Evolutionary conservation across 64 coral and sea anemone species (phyloP).

Genomic region (Pocillopora verrucosa): DNA sequence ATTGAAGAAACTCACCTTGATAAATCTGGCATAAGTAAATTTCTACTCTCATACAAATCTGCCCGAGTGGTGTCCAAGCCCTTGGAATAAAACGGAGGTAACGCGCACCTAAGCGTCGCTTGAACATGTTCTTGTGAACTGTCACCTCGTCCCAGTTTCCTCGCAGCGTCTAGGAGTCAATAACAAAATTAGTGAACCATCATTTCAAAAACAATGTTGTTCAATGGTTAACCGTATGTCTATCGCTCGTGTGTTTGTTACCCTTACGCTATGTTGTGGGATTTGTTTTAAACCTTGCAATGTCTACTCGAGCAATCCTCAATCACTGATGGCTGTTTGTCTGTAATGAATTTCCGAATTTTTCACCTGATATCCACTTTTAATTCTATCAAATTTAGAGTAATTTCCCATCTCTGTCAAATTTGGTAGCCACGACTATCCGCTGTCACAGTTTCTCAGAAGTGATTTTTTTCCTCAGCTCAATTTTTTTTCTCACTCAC

Average conservation of each 20-base stretch:
- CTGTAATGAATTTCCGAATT: too few relatives aligned
- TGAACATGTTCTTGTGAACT: constrained; percentile 10
- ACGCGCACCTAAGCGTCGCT: not conserved
- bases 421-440: too few relatives aligned
- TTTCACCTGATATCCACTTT: too few relatives aligned
- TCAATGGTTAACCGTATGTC: not conserved
- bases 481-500: too few relatives aligned
- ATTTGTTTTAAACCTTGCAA: too few relatives aligned
- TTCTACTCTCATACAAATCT: constrained; percentile 61
- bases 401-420: too few relatives aligned
- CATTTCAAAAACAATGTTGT: not conserved
- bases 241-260: not conserved
- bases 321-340: too few relatives aligned
- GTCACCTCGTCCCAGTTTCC: constrained; percentile 45
- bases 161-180: constrained; percentile 29
- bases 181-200: not conserved
- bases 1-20: constrained; percentile 26
- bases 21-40: constrained; percentile 44
- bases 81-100: constrained; percentile 42
- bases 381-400: too few relatives aligned
- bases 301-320: too few relatives aligned
- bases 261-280: too few relatives aligned
- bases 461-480: too few relatives aligned
- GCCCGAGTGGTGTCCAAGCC: constrained; percentile 38
- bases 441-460: too few relatives aligned